Percentiles rank a stretch among this genome's conserved stretches.
Conservation (phyloP, 2,888 invertebrate genomes). For the Imbricaverruca yamaguchii region DNA sequence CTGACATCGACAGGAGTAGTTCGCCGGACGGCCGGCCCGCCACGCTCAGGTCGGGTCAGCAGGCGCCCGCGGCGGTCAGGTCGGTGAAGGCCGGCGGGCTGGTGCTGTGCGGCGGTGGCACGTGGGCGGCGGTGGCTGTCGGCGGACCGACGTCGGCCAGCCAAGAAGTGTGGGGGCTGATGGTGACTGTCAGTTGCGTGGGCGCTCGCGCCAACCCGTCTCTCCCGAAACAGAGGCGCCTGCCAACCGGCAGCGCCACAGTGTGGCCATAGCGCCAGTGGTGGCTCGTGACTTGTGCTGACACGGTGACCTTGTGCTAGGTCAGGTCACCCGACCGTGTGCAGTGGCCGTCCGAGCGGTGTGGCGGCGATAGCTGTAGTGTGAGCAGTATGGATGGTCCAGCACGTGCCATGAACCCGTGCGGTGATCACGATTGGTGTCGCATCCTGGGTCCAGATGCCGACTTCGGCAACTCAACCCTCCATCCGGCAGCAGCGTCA, state of each 20-base stretch:
- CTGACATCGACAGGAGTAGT: too few relatives aligned
- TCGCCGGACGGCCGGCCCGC: too few relatives aligned
- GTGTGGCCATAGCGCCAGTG: not conserved
- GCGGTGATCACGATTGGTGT: not conserved
- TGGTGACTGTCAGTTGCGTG: not conserved
- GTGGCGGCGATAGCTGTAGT: not conserved
- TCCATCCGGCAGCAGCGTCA: too few relatives aligned
- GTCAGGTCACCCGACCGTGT: not conserved
- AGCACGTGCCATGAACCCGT: not conserved
- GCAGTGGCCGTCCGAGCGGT: not conserved
- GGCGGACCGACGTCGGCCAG: too few relatives aligned
- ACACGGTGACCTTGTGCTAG: not conserved
- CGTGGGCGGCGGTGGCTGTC: too few relatives aligned
- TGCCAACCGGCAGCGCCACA: not conserved
- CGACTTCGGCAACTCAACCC: too few relatives aligned
- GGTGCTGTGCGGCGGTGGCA: too few relatives aligned
- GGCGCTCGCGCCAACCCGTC: not conserved
- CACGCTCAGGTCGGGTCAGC: too few relatives aligned
- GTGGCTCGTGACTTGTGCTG: not conserved
- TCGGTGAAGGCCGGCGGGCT: too few relatives aligned
- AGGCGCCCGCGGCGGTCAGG: too few relatives aligned
- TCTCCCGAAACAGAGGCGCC: not conserved
- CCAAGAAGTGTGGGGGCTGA: too few relatives aligned
- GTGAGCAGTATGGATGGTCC: not conserved
- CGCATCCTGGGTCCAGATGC: too few relatives aligned